Conservation (phyloP, 2,888 invertebrate species). For the Nemoura dubitans region DNA sequence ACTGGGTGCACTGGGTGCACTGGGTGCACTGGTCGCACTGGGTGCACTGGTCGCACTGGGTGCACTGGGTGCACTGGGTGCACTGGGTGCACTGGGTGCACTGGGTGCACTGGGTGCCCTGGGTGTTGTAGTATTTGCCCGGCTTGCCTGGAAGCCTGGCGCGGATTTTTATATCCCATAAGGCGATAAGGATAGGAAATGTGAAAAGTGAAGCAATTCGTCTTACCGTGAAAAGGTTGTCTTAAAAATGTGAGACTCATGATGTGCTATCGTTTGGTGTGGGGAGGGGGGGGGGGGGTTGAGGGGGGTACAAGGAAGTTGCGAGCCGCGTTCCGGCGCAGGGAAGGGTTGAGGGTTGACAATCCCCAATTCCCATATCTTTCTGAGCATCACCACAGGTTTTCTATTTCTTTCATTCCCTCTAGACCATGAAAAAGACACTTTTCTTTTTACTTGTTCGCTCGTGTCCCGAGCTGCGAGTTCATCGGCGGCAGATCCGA, state of each 20-base stretch:
- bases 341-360: not conserved
- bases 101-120: not conserved
- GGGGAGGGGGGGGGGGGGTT: not conserved
- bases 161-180: not conserved
- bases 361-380: constrained; percentile 39
- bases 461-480: not conserved
- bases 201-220: not conserved
- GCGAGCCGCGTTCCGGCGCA: too few relatives aligned
- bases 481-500: not conserved
- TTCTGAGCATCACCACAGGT: constrained; percentile 13
- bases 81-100: too few relatives aligned
- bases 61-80: too few relatives aligned
- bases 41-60: too few relatives aligned
- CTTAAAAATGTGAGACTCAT: constrained; percentile 15
- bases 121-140: not conserved
- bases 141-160: not conserved
- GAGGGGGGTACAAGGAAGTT: too few relatives aligned
- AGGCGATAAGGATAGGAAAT: not conserved
- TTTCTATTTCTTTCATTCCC: constrained; percentile 42
- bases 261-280: constrained; percentile 1
- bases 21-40: too few relatives aligned
- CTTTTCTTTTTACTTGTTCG: constrained; percentile 35
- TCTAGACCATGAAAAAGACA: constrained; percentile 39
- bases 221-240: not conserved
- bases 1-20: too few relatives aligned